Percentiles rank a stretch among this genome's conserved stretches.
phyloP scores from a whole-genome alignment of 2,113 vertebrate species.

The Tympanuchus pallidicinctus region DNA sequence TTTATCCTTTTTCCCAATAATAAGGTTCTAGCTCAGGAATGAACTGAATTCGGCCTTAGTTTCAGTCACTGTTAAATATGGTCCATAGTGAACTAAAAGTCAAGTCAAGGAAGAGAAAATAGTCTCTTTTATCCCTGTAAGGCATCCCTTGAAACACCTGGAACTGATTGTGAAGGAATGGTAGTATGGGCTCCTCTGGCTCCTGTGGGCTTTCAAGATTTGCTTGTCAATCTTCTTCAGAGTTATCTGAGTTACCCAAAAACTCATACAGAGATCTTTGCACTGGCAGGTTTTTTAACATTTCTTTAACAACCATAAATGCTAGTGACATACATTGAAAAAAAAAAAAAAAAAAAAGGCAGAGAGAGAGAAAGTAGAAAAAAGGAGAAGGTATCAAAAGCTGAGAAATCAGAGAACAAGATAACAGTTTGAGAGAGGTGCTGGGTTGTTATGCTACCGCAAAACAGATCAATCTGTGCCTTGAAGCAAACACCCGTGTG shows the following conservation, averaged over 20 bases:
- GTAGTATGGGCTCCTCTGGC: neutral
- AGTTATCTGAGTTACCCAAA: neutral
- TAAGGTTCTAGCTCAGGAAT: neutral
- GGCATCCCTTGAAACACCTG: neutral
- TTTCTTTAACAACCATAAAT: neutral
- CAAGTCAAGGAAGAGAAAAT: neutral
- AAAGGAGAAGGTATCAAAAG: neutral
- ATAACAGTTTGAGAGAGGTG: conserved; percentile 38
- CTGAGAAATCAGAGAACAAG: conserved; percentile 11
- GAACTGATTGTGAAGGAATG: neutral
- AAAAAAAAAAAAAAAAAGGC: neutral
- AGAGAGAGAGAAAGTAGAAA: fast-evolving
- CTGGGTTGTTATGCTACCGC: conserved; percentile 22
- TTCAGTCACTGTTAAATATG: neutral
- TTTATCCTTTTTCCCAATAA: neutral
- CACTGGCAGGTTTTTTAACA: neutral
- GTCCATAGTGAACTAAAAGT: neutral
- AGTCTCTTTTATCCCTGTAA: neutral
- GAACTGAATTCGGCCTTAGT: neutral
- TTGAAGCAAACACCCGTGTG: conserved; percentile 57
- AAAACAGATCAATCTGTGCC: conserved; percentile 49
- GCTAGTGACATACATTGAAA: fast-evolving
- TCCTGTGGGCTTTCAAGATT: neutral
- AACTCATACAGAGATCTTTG: neutral
- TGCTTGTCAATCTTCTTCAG: neutral